Evolutionary conservation across 2,797 vertebrate genomes (phyloP), one percentile per base, ranked within the genome.

Genomic region (Peromyscus attwateri): DNA sequence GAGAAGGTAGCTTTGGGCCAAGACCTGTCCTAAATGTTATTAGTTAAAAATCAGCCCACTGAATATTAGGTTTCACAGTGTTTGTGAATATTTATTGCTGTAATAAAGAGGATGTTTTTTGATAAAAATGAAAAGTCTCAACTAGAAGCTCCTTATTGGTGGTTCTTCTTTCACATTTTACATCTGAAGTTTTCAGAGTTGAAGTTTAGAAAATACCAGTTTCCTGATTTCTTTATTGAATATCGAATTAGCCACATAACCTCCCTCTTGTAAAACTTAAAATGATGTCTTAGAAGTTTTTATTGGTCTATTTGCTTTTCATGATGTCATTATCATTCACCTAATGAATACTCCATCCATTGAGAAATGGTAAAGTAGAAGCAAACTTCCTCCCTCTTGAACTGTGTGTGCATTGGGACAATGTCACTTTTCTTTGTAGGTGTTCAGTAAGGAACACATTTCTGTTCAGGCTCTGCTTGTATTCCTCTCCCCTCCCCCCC

Each of bases 141-240:
- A 70, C 81, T 70, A 87, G 85, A 97, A 96, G 94, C 68, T 92
- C 66, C 85, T 96, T 87, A 43, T 66, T 87, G 85, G 19, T 89
- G 62, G 80, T 92, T 93, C 92, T 89, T 49, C 27, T 92, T 94
- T 52, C 5, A 52, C 94, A 89, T 87, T 96, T 96, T 31, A 57
- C 93, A 68, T 94, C 31, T 90, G 57, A 85, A 70, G 62, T 88
- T 94, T 96, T 90, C n/a, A 82, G 81, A 94, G 68, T 46, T 43
- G n/a, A 97, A 91, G 49, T 96, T 97, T 83, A 96, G 64, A 95
- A 95, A 91, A 95, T 46, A 77, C 16, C 82, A 57, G 93, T 95
- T 97, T 95, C 34, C 46, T 49, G 46, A 87, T 92, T 94, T 75
- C 6, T 66, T 93, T 31, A 90, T 94, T 96, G 85, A 85, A 77